Percentiles rank a stretch among this genome's conserved stretches.
Evolutionary conservation across 2,113 vertebrate genomes (phyloP).

Genomic region (Cnemophilus loriae): DNA sequence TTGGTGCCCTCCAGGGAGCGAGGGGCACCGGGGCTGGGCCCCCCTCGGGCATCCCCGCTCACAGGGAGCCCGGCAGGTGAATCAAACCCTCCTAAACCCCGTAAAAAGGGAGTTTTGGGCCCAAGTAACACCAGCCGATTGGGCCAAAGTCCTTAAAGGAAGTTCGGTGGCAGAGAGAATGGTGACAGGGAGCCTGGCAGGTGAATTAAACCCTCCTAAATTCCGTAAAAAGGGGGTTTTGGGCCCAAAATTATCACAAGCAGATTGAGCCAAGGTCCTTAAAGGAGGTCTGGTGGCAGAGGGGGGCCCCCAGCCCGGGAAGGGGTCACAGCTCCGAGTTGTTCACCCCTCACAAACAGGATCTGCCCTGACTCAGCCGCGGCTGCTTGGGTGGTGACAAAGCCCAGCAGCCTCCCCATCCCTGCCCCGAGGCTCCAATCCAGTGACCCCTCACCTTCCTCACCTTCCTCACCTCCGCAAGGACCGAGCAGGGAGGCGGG

Average conservation of each 20-base stretch:
- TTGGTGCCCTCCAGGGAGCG: accelerated
- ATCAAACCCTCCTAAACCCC: accelerated
- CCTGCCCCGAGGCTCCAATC: accelerated
- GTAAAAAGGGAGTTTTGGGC: background rate
- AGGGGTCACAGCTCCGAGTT: accelerated
- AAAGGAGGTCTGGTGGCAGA: background rate
- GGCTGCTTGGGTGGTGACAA: background rate
- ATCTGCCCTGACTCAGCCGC: background rate
- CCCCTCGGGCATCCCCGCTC: accelerated
- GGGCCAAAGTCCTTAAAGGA: too few species aligned
- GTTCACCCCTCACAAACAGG: background rate
- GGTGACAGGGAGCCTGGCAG: background rate
- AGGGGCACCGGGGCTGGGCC: background rate
- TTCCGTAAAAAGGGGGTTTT: accelerated
- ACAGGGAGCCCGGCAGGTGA: background rate
- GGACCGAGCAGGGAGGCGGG: accelerated
- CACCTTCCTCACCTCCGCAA: background rate
- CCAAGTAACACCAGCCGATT: background rate
- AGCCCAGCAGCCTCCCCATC: background rate
- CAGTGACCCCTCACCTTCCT: background rate
- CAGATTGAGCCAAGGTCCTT: accelerated
- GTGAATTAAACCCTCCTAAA: too few species aligned
- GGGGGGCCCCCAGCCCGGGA: background rate
- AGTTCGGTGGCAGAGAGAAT: background rate
- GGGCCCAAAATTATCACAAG: background rate